Conservation (phyloP, 1,140 invertebrate species). For the Meloidogyne hapla region DNA sequence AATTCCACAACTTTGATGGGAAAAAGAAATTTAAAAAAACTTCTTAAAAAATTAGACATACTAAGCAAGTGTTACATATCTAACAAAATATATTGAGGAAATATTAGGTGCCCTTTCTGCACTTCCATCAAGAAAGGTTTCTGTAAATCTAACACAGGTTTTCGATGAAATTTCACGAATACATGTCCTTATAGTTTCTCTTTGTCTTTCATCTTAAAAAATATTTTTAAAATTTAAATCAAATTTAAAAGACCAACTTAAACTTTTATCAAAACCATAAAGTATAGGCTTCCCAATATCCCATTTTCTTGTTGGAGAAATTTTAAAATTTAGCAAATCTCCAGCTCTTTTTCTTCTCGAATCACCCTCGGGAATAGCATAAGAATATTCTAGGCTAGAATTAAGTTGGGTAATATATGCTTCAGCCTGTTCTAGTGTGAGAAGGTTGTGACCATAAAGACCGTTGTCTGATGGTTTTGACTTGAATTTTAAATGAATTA, state of each 20-base stretch:
- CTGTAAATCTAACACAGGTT: slow-evolving; percentile 13
- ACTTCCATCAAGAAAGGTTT: background rate
- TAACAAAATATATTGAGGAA: slow-evolving; percentile 9
- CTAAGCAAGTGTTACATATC: background rate
- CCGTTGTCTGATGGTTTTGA: slow-evolving; percentile 28
- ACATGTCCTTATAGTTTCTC: background rate
- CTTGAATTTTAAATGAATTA: slow-evolving; percentile 16
- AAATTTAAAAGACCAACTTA: slow-evolving; percentile 7
- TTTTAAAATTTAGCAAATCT: slow-evolving; percentile 22
- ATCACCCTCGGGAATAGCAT: background rate
- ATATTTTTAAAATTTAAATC: background rate
- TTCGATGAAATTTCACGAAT: slow-evolving; percentile 12
- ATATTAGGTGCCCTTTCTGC: background rate
- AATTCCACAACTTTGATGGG: slow-evolving; percentile 50
- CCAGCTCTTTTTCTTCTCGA: background rate
- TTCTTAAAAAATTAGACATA: background rate
- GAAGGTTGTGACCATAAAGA: slow-evolving; percentile 21
- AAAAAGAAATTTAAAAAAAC: background rate
- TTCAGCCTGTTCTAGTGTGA: slow-evolving; percentile 1
- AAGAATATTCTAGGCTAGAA: slow-evolving; percentile 11
- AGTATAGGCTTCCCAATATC: slow-evolving; percentile 21
- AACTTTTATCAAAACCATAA: slow-evolving; percentile 29
- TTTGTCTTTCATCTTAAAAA: slow-evolving; percentile 1
- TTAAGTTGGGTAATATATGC: slow-evolving; percentile 17
- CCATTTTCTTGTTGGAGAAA: slow-evolving; percentile 22